Conservation (phyloP, 2,888 invertebrate genomes). For the Theristus sp. region DNA sequence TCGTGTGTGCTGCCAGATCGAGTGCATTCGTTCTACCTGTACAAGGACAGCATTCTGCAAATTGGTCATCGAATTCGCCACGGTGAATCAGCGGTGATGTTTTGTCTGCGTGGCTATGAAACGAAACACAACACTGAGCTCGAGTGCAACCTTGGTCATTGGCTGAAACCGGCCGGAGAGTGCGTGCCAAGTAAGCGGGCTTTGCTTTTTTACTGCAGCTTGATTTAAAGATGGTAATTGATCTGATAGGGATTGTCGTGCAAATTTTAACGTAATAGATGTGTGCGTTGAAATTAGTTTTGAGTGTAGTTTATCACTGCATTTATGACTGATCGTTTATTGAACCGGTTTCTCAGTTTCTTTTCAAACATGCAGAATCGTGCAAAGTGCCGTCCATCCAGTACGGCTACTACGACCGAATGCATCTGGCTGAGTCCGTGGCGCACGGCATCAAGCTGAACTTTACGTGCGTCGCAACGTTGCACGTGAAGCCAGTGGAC, state of each 20-base stretch:
- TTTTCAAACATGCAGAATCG: slow-evolving; percentile 3
- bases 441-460: slow-evolving; percentile 1
- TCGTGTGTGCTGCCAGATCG: slow-evolving; percentile 20
- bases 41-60: slow-evolving; percentile 19
- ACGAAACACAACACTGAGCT: slow-evolving; percentile 2
- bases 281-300: too few relatives aligned
- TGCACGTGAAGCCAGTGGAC: neutral
- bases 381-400: slow-evolving; percentile 2
- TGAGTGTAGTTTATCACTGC: too few relatives aligned
- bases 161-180: slow-evolving; percentile 4
- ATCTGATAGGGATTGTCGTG: too few relatives aligned
- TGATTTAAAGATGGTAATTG: too few relatives aligned
- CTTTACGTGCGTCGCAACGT: slow-evolving; percentile 1
- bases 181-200: slow-evolving; percentile 7
- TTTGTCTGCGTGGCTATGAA: slow-evolving; percentile 14
- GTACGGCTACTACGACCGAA: slow-evolving; percentile 4
- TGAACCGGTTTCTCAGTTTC: too few relatives aligned
- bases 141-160: slow-evolving; percentile 7
- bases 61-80: slow-evolving; percentile 18
- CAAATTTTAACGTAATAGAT: too few relatives aligned
- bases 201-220: neutral
- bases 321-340: too few relatives aligned
- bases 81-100: slow-evolving; percentile 12
- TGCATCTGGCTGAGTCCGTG: neutral
- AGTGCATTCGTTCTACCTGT: slow-evolving; percentile 21